A percentile compares a stretch with the other conserved stretches of the same genome.
phyloP scores from a whole-genome alignment of 2,797 vertebrate genomes.

The Eulemur coronatus region DNA sequence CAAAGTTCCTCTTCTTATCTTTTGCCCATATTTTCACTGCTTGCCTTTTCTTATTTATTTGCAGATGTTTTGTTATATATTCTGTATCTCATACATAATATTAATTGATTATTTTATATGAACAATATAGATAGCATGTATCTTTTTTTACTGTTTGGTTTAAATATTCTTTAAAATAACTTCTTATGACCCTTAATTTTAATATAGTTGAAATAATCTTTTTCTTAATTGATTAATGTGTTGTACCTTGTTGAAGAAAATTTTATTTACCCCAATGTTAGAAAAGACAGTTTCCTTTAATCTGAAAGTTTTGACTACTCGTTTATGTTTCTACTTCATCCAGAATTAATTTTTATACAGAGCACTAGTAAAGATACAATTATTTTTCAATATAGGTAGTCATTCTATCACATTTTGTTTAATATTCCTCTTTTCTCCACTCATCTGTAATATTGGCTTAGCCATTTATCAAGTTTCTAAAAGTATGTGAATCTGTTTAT shows the following conservation, averaged over 20 bases:
- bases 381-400: neutral
- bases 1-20: neutral
- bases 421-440: neutral
- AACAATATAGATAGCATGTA: neutral
- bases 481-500: neutral
- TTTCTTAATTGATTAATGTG: neutral
- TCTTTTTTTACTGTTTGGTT: neutral
- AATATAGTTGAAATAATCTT: neutral
- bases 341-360: neutral
- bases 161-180: neutral
- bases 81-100: neutral
- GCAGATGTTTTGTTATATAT: neutral
- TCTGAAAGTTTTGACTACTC: neutral
- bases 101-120: neutral
- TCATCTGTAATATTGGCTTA: neutral
- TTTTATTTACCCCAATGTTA: neutral
- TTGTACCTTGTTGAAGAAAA: neutral
- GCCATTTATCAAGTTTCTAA: neutral
- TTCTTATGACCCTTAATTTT: neutral
- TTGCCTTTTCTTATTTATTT: neutral
- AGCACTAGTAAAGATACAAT: neutral
- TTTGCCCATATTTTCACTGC: neutral
- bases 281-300: neutral
- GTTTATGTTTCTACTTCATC: neutral
- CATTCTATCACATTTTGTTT: neutral